Conservation (phyloP, 2,113 vertebrate species). For the Barnardius zonarius region DNA sequence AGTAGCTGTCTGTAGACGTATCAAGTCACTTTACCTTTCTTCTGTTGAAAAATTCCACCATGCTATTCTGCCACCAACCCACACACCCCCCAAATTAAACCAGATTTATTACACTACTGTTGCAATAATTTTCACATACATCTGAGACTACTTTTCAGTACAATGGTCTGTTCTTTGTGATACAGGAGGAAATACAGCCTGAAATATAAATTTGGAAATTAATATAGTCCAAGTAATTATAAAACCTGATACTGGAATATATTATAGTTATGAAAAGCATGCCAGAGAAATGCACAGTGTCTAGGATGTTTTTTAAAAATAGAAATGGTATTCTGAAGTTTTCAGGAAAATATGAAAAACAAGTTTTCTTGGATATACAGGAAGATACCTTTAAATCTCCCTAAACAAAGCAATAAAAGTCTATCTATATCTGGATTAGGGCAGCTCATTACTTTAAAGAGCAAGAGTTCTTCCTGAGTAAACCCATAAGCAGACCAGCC, state of each 20-base stretch:
- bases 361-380: too few relatives aligned
- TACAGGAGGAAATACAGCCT: background rate
- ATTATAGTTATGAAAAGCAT: constrained; percentile 13
- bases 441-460: too few relatives aligned
- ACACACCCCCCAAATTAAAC: background rate
- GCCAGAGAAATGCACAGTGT: too few relatives aligned
- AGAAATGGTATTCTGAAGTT: too few relatives aligned
- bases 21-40: background rate
- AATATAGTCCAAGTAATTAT: constrained; percentile 45
- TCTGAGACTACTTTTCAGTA: background rate
- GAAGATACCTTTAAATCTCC: too few relatives aligned
- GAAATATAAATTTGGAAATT: constrained; percentile 27
- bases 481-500: too few relatives aligned
- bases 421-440: too few relatives aligned
- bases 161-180: background rate
- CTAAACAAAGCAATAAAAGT: too few relatives aligned
- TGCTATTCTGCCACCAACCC: background rate
- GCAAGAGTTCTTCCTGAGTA: too few relatives aligned
- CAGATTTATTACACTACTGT: background rate
- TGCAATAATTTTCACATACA: background rate
- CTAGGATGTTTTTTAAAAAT: too few relatives aligned
- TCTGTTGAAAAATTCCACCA: background rate
- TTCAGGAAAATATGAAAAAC: too few relatives aligned
- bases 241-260: constrained; percentile 22
- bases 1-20: background rate